These are phyloP conservation scores for Galerucella pusilla DNA, from an alignment of 2,888 invertebrate genomes.

Conservation along the genomic window DNA sequence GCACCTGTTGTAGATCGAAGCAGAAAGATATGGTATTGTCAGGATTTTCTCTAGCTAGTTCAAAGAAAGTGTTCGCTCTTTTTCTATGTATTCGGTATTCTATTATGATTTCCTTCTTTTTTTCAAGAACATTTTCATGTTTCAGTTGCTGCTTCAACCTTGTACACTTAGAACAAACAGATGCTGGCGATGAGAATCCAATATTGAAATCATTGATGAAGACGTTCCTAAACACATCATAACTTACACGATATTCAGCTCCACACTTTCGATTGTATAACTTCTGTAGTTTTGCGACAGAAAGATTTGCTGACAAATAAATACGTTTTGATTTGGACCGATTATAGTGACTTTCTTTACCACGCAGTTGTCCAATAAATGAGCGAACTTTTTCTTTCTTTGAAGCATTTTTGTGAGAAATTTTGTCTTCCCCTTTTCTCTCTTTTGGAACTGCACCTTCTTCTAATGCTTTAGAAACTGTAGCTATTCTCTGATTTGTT, in stretches of 20 bases:
- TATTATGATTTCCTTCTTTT: slow-evolving; percentile 30
- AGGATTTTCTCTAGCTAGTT: slow-evolving; percentile 35
- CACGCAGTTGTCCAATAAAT: no score
- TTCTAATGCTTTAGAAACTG: no score
- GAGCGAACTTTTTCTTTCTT: no score
- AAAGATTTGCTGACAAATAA: slow-evolving; percentile 4
- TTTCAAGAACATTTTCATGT: slow-evolving; percentile 10
- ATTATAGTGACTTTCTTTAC: no score
- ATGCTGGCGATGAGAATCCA: slow-evolving; percentile 42
- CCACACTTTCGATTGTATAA: background rate
- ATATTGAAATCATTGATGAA: slow-evolving; percentile 41
- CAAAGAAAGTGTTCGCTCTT: slow-evolving; percentile 41
- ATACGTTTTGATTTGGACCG: slow-evolving; percentile 6
- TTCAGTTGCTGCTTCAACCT: slow-evolving; percentile 34
- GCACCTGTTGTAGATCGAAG: slow-evolving; percentile 48
- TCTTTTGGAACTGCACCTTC: no score
- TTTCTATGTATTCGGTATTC: slow-evolving; percentile 39
- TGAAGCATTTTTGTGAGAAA: no score
- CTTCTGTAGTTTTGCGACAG: slow-evolving; percentile 10
- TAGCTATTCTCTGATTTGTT: no score
- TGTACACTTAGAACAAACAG: slow-evolving; percentile 35
- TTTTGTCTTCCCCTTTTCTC: no score
- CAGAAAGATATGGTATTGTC: slow-evolving; percentile 39
- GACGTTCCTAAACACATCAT: slow-evolving; percentile 8
- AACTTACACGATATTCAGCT: background rate